These are phyloP conservation scores for Drosophila antonietae DNA, from an alignment of 2,888 invertebrate genomes.

Conservation along the genomic window DNA sequence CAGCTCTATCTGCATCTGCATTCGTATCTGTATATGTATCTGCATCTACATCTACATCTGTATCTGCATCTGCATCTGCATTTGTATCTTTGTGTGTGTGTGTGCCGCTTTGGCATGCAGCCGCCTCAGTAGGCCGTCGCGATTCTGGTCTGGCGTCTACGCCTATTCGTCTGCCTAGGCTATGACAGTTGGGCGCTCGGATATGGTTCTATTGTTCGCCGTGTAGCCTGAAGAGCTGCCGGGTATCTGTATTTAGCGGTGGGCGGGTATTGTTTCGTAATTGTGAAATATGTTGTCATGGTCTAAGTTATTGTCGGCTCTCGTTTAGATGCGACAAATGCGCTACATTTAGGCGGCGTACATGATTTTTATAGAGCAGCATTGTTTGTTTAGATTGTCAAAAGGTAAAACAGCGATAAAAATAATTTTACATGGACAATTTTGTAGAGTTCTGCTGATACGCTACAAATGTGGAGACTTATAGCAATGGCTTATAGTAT, in stretches of 20 bases:
- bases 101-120: conserved; percentile 45
- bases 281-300: conserved; percentile 77
- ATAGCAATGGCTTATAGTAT: too few species aligned
- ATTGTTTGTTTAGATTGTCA: conserved; percentile 11
- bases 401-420: neutral
- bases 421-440: conserved; percentile 1
- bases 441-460: conserved; percentile 4
- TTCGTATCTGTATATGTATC: conserved; percentile 27
- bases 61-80: conserved; percentile 1
- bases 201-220: conserved; percentile 62
- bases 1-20: conserved; percentile 36
- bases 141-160: conserved; percentile 55
- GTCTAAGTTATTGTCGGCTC: conserved; percentile 53
- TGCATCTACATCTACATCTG: conserved; percentile 24
- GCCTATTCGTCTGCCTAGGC: conserved; percentile 56
- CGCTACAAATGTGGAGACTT: conserved; percentile 18
- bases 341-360: conserved; percentile 50
- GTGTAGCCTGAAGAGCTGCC: conserved; percentile 56
- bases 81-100: conserved; percentile 11
- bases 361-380: conserved; percentile 24
- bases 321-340: conserved; percentile 64
- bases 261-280: conserved; percentile 77
- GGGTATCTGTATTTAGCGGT: conserved; percentile 59
- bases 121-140: conserved; percentile 50
- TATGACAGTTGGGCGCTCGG: conserved; percentile 20